Evolutionary conservation across 2,113 vertebrate species (phyloP).

Genomic region (Canis aureus): DNA sequence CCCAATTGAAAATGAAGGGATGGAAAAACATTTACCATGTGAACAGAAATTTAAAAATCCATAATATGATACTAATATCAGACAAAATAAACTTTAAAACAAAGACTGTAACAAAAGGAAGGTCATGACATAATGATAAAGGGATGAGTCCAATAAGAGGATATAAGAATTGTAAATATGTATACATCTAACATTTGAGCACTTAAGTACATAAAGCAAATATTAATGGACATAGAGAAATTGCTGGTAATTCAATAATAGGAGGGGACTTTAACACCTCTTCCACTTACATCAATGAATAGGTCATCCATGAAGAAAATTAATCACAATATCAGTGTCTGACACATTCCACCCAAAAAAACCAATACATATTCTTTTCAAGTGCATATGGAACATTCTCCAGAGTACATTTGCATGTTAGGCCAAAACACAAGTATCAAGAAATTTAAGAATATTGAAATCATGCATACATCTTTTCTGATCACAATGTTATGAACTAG

Average conservation of each 20-base stretch:
- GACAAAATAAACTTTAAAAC: not conserved
- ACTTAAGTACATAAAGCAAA: not conserved
- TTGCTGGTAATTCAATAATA: not conserved
- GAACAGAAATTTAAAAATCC: not conserved
- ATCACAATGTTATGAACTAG: not conserved
- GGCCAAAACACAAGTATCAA: not conserved
- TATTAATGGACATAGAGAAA: not conserved
- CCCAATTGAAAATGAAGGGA: not conserved
- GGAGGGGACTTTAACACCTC: not conserved
- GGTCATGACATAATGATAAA: not conserved
- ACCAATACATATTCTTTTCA: not conserved
- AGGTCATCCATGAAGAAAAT: not conserved
- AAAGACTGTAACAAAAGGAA: not conserved
- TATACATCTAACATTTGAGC: not conserved
- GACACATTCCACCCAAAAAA: not conserved
- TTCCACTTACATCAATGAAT: not conserved
- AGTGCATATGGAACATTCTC: not conserved
- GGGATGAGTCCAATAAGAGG: not conserved
- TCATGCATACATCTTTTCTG: not conserved
- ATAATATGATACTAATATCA: not conserved
- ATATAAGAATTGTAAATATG: not conserved
- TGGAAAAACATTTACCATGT: not conserved
- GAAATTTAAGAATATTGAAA: not conserved
- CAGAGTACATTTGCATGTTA: not conserved
- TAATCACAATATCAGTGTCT: not conserved